Conservation (phyloP, 2,888 invertebrate species). For the Melangyna quadrimaculata region DNA sequence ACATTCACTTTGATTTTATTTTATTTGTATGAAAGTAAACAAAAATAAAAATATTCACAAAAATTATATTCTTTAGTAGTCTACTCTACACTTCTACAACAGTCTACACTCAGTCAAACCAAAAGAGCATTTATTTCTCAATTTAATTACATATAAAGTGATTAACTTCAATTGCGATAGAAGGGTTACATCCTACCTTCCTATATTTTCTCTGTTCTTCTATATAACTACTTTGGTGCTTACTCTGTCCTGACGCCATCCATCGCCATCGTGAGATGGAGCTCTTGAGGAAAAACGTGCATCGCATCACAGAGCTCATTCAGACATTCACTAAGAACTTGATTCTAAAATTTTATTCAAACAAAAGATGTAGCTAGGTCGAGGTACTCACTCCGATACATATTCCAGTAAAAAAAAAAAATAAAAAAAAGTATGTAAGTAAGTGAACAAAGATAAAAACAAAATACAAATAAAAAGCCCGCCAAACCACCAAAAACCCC, state of each 20-base stretch:
- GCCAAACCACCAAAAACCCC: slow-evolving; percentile 51
- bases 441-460: slow-evolving; percentile 46
- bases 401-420: slow-evolving; percentile 12
- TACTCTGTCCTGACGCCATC: not conserved
- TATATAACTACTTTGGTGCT: not conserved
- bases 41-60: slow-evolving; percentile 1
- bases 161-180: slow-evolving; percentile 65
- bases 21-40: not conserved
- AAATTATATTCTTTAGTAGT: slow-evolving; percentile 16
- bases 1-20: slow-evolving; percentile 3
- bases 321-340: slow-evolving; percentile 34
- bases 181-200: not conserved
- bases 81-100: not conserved
- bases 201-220: not conserved
- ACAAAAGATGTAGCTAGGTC: slow-evolving; percentile 56
- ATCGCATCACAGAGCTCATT: slow-evolving; percentile 32
- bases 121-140: slow-evolving; percentile 67
- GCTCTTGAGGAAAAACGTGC: slow-evolving; percentile 48
- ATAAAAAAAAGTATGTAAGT: not conserved
- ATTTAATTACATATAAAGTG: slow-evolving; percentile 70
- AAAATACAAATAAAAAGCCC: slow-evolving; percentile 60
- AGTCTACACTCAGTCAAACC: slow-evolving; percentile 31
- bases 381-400: slow-evolving; percentile 43
- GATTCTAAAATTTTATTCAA: slow-evolving; percentile 37
- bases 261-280: not conserved